Evolutionary conservation across 1,140 invertebrate species (phyloP), one percentile per base, ranked within the genome.

Genomic region (Macrobrachium rosenbergii): DNA sequence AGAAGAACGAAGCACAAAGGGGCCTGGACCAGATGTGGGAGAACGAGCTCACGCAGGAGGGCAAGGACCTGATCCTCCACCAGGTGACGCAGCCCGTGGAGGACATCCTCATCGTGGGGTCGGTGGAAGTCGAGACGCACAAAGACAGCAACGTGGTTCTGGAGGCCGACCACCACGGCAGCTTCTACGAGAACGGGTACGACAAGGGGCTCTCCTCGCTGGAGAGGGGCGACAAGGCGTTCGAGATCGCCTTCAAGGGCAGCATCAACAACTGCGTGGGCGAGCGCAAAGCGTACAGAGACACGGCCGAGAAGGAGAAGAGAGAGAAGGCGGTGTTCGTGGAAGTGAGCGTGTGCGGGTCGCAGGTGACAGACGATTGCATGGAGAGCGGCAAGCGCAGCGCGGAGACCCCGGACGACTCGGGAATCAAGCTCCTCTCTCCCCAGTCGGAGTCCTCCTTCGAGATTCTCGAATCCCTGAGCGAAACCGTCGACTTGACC

Each of bases 401-500:
- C 58, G 69, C 52, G 11, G 75, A 67, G 19, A 64, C 83, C 58
- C 83, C 83, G 28, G 83, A 85, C 78, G 83, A 85, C n/a, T 64
- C 69, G 12, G 76, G 75, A 19, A 63, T 78, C n/a, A 88, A 82
- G 75, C n/a, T 67, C 14, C 21, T 82, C 11, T 82, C 86, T 72
- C 89, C 89, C 14, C 87, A 82, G 43, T 90, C 89, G 0, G 89
- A 90, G 59, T 88, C 89, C 11, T 90, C 89, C 21, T 90, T 90
- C 80, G 89, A 90, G 60, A 88, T 90, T n/a, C 23, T 90, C 6
- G 89, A 89, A 45, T 88, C 89, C 21, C 45, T 85, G 19, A 90
- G 89, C 76, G 89, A 88, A 78, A 85, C 82, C 11, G 62, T 83
- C 12, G 86, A 88, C 43, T 58, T 88, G 21, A 88, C 62, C n/a